Conservation (phyloP, 2,113 vertebrate genomes). For the Oenanthe oenanthe region DNA sequence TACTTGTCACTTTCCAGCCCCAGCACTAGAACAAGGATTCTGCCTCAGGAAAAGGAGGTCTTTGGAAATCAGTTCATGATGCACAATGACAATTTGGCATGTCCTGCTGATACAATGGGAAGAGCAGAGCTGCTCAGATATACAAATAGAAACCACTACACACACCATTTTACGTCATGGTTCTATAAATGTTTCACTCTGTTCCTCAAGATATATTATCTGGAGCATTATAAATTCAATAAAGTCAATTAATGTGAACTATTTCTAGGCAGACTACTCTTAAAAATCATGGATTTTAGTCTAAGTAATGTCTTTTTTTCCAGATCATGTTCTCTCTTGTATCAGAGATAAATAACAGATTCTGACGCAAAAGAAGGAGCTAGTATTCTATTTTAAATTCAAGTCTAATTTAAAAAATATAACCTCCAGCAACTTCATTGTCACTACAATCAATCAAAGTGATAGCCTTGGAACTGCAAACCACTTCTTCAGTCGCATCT, state of each 20-base stretch:
- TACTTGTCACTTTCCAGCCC: neutral
- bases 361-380: neutral
- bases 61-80: neutral
- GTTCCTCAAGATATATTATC: constrained; percentile 12
- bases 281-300: constrained; percentile 26
- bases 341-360: neutral
- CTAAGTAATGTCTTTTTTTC: constrained; percentile 6
- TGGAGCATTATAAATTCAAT: constrained; percentile 36
- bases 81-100: neutral
- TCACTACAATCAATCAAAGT: constrained; percentile 7
- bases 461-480: neutral
- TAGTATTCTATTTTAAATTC: constrained; percentile 29
- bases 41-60: neutral
- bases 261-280: constrained; percentile 20
- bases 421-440: constrained; percentile 25
- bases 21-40: neutral
- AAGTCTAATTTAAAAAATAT: constrained; percentile 20
- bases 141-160: neutral
- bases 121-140: neutral
- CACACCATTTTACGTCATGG: neutral
- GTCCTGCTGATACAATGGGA: neutral
- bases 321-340: neutral
- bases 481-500: neutral
- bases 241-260: constrained; percentile 46
- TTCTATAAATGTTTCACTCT: constrained; percentile 27